These are phyloP conservation scores for Nasonia vitripennis DNA, from an alignment of 1,140 invertebrate species.

Conservation along the genomic window DNA sequence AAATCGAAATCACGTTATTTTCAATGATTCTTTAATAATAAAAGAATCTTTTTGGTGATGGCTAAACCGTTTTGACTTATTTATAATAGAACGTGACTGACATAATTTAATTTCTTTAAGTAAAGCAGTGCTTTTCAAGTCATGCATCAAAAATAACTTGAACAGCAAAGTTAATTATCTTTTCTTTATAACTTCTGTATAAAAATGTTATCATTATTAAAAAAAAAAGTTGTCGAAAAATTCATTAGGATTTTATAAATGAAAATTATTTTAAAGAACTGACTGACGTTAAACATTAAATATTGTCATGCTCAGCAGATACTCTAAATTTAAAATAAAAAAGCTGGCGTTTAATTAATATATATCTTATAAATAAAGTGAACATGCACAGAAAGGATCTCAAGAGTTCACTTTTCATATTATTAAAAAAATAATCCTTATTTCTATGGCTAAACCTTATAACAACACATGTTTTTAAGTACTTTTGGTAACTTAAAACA, in stretches of 20 bases:
- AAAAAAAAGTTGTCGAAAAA: constrained; percentile 8
- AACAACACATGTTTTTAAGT: constrained; percentile 16
- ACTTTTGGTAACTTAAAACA: constrained; percentile 7
- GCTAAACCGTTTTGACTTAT: no score
- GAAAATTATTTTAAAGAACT: background rate
- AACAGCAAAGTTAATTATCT: no score
- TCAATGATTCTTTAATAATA: constrained; percentile 6
- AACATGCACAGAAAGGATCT: background rate
- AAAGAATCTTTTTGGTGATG: background rate
- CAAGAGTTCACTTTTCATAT: background rate
- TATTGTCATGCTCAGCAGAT: constrained; percentile 16
- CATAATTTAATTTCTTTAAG: background rate
- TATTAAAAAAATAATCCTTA: background rate
- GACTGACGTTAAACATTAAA: background rate
- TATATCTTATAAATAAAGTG: background rate
- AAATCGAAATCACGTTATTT: background rate
- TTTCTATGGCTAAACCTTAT: background rate
- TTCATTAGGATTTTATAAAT: background rate
- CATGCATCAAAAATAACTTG: no score
- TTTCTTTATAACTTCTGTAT: background rate
- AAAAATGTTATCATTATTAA: background rate
- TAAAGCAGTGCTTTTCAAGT: background rate
- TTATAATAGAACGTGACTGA: no score
- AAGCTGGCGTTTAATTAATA: background rate
- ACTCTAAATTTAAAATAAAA: constrained; percentile 7